Conservation (phyloP, 2,888 invertebrate genomes). For the Neelides folsomi region DNA sequence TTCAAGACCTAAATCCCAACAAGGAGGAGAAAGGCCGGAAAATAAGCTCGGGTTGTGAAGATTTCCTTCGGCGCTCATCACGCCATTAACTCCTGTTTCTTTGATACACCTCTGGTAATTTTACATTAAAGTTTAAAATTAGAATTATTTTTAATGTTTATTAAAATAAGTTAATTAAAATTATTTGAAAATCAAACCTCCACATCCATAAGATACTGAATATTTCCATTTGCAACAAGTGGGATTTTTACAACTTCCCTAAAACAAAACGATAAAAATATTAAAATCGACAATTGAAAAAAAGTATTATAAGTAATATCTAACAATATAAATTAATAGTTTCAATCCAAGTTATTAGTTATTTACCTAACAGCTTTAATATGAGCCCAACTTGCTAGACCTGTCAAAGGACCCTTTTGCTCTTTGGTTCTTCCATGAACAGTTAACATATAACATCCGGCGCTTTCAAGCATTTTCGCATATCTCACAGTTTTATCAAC, state of each 20-base stretch:
- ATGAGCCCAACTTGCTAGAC: slow-evolving; percentile 84
- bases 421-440: slow-evolving; percentile 93
- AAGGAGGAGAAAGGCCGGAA: slow-evolving; percentile 54
- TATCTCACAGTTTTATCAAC: slow-evolving; percentile 74
- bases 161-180: too few relatives aligned
- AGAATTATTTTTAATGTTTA: too few relatives aligned
- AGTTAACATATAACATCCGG: slow-evolving; percentile 81
- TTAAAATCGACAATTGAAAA: not conserved
- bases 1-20: slow-evolving; percentile 79
- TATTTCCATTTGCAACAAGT: slow-evolving; percentile 94
- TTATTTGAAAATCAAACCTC: not conserved
- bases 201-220: slow-evolving; percentile 78
- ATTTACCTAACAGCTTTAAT: slow-evolving; percentile 74
- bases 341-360: too few relatives aligned
- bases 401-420: slow-evolving; percentile 90
- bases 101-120: slow-evolving; percentile 54
- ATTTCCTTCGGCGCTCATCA: slow-evolving; percentile 90
- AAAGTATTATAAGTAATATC: too few relatives aligned
- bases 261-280: slow-evolving; percentile 13
- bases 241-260: slow-evolving; percentile 78
- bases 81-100: slow-evolving; percentile 70
- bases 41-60: slow-evolving; percentile 96
- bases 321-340: not conserved
- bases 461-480: slow-evolving; percentile 85
- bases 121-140: too few relatives aligned